Conservation (phyloP, 2,888 invertebrate genomes). For the Sericinus montela region DNA sequence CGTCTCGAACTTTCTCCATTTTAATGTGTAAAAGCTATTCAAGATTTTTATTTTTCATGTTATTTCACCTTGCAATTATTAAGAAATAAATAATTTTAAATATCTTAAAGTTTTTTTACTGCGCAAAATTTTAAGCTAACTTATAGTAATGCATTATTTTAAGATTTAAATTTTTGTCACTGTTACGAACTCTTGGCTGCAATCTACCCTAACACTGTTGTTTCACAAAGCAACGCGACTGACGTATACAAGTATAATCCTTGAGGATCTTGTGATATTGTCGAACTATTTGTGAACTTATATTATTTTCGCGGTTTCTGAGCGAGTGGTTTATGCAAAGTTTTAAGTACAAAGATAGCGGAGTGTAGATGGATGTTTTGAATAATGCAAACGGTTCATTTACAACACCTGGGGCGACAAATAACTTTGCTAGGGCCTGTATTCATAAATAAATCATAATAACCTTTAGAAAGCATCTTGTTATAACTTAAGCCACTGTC, state of each 20-base stretch:
- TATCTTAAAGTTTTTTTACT: no score
- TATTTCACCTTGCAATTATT: no score
- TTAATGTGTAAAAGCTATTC: no score
- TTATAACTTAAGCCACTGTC: not conserved
- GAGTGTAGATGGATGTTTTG: slow-evolving; percentile 40
- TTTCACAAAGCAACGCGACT: slow-evolving; percentile 14
- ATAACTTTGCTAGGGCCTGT: slow-evolving; percentile 14
- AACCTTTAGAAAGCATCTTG: not conserved
- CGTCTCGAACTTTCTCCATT: no score
- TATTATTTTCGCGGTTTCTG: slow-evolving; percentile 56
- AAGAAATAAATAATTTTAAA: no score
- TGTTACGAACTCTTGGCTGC: slow-evolving; percentile 16
- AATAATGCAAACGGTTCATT: slow-evolving; percentile 46
- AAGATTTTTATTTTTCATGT: no score
- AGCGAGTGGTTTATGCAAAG: slow-evolving; percentile 58
- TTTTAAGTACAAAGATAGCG: slow-evolving; percentile 68
- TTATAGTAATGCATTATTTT: slow-evolving; percentile 6
- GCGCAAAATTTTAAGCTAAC: no score
- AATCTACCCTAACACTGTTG: slow-evolving; percentile 21
- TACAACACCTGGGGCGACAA: slow-evolving; percentile 21
- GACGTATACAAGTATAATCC: slow-evolving; percentile 40
- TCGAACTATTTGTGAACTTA: slow-evolving; percentile 44
- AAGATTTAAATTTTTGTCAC: slow-evolving; percentile 15
- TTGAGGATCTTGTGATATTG: slow-evolving; percentile 32
- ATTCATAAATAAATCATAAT: slow-evolving; percentile 20